Evolutionary conservation across 2,888 invertebrate genomes (phyloP), one percentile per base, ranked within the genome.

Genomic region (Nymphalis c-album): DNA sequence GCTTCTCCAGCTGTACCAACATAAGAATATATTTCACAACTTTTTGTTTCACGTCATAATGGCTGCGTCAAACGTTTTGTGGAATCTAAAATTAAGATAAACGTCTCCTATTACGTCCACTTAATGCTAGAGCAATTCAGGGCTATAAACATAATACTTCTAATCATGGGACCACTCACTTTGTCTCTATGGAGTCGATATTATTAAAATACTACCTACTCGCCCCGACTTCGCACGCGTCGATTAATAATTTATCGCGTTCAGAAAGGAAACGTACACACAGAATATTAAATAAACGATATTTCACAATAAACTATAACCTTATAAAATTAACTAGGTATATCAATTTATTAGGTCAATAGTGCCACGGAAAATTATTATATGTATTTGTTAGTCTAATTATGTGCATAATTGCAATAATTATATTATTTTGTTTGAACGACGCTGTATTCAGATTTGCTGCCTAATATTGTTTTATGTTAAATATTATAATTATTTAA

Each of bases 131-230:
- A 86, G 82, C 85, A 76, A 88, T 90, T 87, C 85, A 78, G 81
- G 83, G 72, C 86, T 84, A 90, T 91, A 91, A 91, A 91, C 86
- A 85, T 91, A 91, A 91, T 91, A 85, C 81, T 80, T 85, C 87
- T 89, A 90, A 91, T 90, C 84, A 84, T 83, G 79, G 74, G 67
- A 63, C 66, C 70, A 45, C 22, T 68, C 51, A 66, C 59, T 64
- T 53, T 53, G 51, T 59, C 22, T 13, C 48, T n/a, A 40, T 48
- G 55, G 55, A 55, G 55, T 55, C 55, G 55, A 20, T 22, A 22
- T 22, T 20, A 51, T 5, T 20, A 0, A 4, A 40, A 40, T 40
- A 40, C 26, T 26, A 3, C 4, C 26, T 26, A 5, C 26, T 6
- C 6, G 6, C 6, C 6, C 26, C 26, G 26, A 1, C 26, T 0